A percentile compares a stretch with the other conserved stretches of the same genome.
Evolutionary conservation across 2,797 vertebrate species (phyloP).

Genomic region (Alectoris magna): DNA sequence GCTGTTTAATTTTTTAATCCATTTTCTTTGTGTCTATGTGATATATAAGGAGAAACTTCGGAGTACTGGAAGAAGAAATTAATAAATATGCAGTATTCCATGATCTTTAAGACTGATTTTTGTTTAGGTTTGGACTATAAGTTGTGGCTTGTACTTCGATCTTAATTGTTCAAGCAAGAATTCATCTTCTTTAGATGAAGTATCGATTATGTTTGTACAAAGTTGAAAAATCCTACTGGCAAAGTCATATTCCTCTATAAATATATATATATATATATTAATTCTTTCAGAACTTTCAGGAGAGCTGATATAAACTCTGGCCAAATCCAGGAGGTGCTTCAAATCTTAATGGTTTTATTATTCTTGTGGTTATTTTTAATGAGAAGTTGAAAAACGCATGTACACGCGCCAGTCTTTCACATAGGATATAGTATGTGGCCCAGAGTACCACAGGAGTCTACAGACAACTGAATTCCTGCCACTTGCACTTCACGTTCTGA

Average conservation of each 20-base stretch:
- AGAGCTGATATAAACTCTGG: not conserved
- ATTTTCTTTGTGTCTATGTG: not conserved
- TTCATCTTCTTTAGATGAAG: not conserved
- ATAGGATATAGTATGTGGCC: rapidly evolving
- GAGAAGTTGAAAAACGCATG: not conserved
- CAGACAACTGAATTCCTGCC: not conserved
- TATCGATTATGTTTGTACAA: not conserved
- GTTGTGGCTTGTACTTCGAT: not conserved
- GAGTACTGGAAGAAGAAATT: not conserved
- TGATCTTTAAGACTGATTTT: not conserved
- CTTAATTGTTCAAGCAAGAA: not conserved
- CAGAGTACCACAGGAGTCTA: not conserved
- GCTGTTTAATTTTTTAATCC: not conserved
- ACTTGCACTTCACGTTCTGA: too few relatives aligned
- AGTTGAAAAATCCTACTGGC: not conserved
- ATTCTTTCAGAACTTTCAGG: not conserved
- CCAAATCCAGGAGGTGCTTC: not conserved
- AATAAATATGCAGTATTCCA: not conserved
- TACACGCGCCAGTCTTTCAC: not conserved
- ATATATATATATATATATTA: not conserved
- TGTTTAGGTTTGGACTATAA: not conserved
- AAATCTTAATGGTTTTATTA: not conserved
- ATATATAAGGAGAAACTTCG: not conserved
- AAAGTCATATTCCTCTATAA: not conserved
- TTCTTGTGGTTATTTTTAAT: not conserved